These are phyloP conservation scores for Euplexia lucipara DNA, from an alignment of 2,888 invertebrate genomes.

Conservation along the genomic window DNA sequence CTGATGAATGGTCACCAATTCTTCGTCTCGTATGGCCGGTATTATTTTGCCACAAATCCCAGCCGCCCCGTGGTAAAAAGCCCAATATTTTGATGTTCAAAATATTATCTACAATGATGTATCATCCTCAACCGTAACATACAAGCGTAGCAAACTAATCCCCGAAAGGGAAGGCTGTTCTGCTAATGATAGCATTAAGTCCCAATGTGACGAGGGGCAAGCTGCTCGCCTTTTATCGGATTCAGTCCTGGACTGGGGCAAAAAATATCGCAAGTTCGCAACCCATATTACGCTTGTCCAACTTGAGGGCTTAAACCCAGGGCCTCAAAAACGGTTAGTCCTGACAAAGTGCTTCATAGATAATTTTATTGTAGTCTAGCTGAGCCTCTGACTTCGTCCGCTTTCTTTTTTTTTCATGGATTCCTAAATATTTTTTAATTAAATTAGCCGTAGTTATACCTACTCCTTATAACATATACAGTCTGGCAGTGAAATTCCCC, in stretches of 20 bases:
- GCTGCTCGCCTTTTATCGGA: slow-evolving; percentile 41
- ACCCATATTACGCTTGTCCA: slow-evolving; percentile 29
- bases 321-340: not conserved
- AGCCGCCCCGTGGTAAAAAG: too few relatives aligned
- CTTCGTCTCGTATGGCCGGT: too few relatives aligned
- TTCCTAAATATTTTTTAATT: too few relatives aligned
- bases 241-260: slow-evolving; percentile 25
- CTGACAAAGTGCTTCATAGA: slow-evolving; percentile 8
- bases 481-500: too few relatives aligned
- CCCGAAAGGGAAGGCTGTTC: slow-evolving; percentile 19
- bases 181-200: slow-evolving; percentile 52
- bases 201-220: slow-evolving; percentile 48
- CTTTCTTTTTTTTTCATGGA: too few relatives aligned
- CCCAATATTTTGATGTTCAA: too few relatives aligned
- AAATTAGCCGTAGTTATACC: too few relatives aligned
- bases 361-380: slow-evolving; percentile 12
- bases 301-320: slow-evolving; percentile 2
- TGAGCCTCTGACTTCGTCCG: too few relatives aligned
- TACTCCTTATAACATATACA: too few relatives aligned
- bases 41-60: too few relatives aligned
- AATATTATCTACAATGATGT: not conserved
- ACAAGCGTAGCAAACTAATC: slow-evolving; percentile 38
- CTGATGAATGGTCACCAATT: too few relatives aligned
- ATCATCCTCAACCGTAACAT: slow-evolving; percentile 22
- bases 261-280: slow-evolving; percentile 33